Base-by-base conservation (phyloP, 2,888 invertebrate species). In the Rhingia campestris region DNA sequence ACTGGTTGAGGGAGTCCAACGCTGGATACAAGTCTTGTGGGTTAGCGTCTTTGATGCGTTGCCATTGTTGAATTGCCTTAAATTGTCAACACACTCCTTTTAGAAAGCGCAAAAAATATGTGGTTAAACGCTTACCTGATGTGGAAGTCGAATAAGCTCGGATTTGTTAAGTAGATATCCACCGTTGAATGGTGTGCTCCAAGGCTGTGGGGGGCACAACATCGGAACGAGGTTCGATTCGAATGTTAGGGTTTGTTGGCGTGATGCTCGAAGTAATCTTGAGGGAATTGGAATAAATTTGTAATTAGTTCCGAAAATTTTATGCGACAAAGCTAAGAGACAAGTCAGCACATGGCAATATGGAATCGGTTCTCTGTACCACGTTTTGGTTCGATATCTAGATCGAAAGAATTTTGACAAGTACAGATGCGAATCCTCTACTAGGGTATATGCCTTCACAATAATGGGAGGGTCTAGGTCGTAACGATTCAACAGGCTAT, bases 1-100 rank as follows among this genome's bases (percentile, higher is more conserved):
- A 93, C 89, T 97, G 96, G 92, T 99, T 99, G 43, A 99, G 93
- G 30, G 97, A 95, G 92, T 99, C 99, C 61, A 98, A 92, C 2
- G 95, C 94, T 0, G 99, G 97, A 91, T 95, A 95, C 35, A 98
- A 90, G 87, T 95, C 86, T 82, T 93, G 92, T 0, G 92, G 89
- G 2, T 94, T 93, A 1, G 93, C 92, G 14, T 93, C 92, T 45
- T 93, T 91, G 66, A 97, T 91, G 4, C 94, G 92, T 22, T 94
- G 92, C 92, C 93, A 93, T 89, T 96, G 96, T 75, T 93, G 93
- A 61, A 92, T 91, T 66, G 95, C 94, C 88, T 89, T 6, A 4
- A 70, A 45, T 58, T 64, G 43, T 9, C 6, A 14, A 41, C 5
- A 58, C 4, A 45, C 12, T 6, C 51, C 77, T 37, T 37, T n/a